These are phyloP conservation scores for Oreochromis grahami DNA, from an alignment of 2,797 vertebrate genomes.

Conservation along the genomic window DNA sequence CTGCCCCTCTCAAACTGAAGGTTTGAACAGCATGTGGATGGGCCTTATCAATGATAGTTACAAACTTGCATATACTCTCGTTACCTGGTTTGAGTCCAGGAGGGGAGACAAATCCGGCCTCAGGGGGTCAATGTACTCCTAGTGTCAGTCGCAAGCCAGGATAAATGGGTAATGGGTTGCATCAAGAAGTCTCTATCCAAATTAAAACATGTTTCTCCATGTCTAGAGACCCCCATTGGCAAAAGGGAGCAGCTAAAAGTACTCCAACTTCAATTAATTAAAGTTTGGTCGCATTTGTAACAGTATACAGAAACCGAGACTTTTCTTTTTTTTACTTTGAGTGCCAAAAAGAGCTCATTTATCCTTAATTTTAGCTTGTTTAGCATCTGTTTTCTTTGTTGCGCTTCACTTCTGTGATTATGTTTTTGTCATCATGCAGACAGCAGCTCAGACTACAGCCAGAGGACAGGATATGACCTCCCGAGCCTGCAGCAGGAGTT, in stretches of 20 bases:
- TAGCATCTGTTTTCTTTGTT: not conserved
- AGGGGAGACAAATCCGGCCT: not conserved
- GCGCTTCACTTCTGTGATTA: not conserved
- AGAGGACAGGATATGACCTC: constrained; percentile 77
- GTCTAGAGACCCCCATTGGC: not conserved
- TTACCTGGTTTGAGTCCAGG: not conserved
- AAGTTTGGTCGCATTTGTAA: not conserved
- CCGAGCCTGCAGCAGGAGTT: constrained; percentile 78
- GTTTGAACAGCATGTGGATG: not conserved
- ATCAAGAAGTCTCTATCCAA: accelerated
- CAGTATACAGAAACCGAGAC: not conserved
- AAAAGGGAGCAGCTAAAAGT: not conserved
- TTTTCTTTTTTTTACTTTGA: not conserved
- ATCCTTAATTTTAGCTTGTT: not conserved
- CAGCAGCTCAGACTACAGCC: constrained; percentile 92
- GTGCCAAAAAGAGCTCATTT: not conserved
- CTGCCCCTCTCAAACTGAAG: not conserved
- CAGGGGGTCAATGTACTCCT: not conserved
- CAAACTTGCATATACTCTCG: not conserved
- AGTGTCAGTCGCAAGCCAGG: not conserved
- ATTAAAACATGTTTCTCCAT: not conserved
- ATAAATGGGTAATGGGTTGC: not conserved
- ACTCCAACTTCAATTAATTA: not conserved
- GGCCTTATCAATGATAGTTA: not conserved
- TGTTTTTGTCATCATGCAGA: constrained; percentile 65